Evolutionary conservation across 2,888 invertebrate species (phyloP).

Genomic region (Pediacus dermestoides): DNA sequence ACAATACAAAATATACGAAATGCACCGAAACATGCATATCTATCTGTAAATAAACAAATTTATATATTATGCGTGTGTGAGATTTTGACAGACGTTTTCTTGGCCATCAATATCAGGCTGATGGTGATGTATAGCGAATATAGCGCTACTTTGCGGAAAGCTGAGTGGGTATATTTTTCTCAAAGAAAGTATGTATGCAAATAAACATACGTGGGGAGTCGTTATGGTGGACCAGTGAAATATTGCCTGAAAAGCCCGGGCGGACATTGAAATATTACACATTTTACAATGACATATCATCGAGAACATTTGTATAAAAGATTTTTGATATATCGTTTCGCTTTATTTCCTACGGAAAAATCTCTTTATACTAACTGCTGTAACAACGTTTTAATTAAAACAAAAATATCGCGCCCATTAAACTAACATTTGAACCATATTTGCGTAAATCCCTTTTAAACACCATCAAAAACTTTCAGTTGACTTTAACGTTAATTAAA

Average conservation of each 20-base stretch:
- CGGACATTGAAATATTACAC: conserved; percentile 50
- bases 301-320: conserved; percentile 47
- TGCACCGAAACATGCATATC: too few relatives aligned
- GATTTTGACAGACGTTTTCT: conserved; percentile 49
- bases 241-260: conserved; percentile 45
- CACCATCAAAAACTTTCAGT: conserved; percentile 3
- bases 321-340: conserved; percentile 46
- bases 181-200: conserved; percentile 46
- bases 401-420: too few relatives aligned
- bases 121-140: conserved; percentile 41
- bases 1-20: too few relatives aligned
- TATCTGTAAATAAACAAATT: conserved; percentile 24
- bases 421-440: too few relatives aligned
- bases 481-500: conserved; percentile 5
- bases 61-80: conserved; percentile 41
- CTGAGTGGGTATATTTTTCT: conserved; percentile 50
- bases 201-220: conserved; percentile 46
- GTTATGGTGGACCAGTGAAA: conserved; percentile 47
- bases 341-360: conserved; percentile 16
- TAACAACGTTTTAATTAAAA: too few relatives aligned
- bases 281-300: conserved; percentile 52
- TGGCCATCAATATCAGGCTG: conserved; percentile 47
- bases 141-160: conserved; percentile 39
- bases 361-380: too few relatives aligned
- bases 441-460: too few relatives aligned